A percentile compares a stretch with the other conserved stretches of the same genome.
Conservation (phyloP, 2,797 vertebrate species). For the Mormyrops boulengeri region DNA sequence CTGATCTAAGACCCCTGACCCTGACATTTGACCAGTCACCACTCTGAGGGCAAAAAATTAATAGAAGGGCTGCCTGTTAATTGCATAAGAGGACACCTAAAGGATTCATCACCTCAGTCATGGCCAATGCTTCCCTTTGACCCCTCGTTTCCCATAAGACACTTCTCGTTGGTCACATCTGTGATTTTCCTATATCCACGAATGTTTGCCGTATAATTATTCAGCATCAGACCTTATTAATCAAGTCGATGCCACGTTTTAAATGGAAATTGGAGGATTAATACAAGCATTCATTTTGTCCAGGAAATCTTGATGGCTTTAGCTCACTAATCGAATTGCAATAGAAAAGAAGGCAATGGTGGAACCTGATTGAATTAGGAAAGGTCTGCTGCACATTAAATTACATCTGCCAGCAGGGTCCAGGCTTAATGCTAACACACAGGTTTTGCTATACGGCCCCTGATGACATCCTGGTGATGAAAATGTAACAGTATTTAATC, state of each 20-base stretch:
- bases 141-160: slow-evolving; percentile 86
- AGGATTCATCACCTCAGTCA: slow-evolving; percentile 99
- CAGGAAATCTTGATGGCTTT: slow-evolving; percentile 98
- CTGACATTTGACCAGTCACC: slow-evolving; percentile 96
- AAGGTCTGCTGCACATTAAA: slow-evolving; percentile 79
- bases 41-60: slow-evolving; percentile 95
- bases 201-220: slow-evolving; percentile 93
- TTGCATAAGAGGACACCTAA: slow-evolving; percentile 95
- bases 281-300: slow-evolving; percentile 99
- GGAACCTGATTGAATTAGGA: slow-evolving; percentile 93
- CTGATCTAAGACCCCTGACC: slow-evolving; percentile 84
- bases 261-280: slow-evolving; percentile 99
- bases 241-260: slow-evolving; percentile 99
- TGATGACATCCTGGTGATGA: neutral
- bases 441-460: slow-evolving; percentile 7
- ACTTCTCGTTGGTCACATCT: slow-evolving; percentile 89
- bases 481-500: neutral
- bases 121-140: slow-evolving; percentile 99
- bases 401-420: slow-evolving; percentile 77
- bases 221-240: slow-evolving; percentile 99
- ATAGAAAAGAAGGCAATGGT: slow-evolving; percentile 90
- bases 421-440: slow-evolving; percentile 63
- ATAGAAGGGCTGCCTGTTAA: slow-evolving; percentile 96
- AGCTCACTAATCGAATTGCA: slow-evolving; percentile 96
- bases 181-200: slow-evolving; percentile 86